Evolutionary conservation across 2,797 vertebrate species (phyloP), one percentile per base, ranked within the genome.

Genomic region (Eremophila alpestris): DNA sequence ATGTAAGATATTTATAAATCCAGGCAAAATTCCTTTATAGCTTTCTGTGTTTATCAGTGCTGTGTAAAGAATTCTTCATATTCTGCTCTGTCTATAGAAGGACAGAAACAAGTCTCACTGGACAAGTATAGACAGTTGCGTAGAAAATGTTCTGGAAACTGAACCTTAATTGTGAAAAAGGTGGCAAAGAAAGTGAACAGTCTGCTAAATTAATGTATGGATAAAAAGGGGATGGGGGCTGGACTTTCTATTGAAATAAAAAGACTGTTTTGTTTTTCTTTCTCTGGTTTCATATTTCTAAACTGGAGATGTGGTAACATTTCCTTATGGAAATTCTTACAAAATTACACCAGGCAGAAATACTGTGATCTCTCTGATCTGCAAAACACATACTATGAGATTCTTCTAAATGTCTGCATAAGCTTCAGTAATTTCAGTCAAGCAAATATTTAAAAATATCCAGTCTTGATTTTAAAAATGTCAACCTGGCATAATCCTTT

Each of bases 391-490:
- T 58, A 43, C 22, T 45, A 3, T 18, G 40, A 76, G 56, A 38
- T 41, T 76, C 11, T 73, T 83, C 32, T 56, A 60, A 82, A 68
- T 71, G 32, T 20, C 29, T 92, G 46, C 41, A 36, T 36, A 82
- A 84, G 29, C 19, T 64, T 51, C 68, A 52, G 59, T 27, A 68
- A 83, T 88, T 93, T 85, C 38, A 71, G 38, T 18, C 23, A 79
- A 71, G 55, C 3, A 5, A 60, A 82, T 76, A 67, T 92, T 90
- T 32, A 40, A 24, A 83, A 69, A 88, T 64, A n/a, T 32, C 29
- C 21, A 41, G 13, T 52, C 32, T 41, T 85, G 71, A 43, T 87
- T 85, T 93, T 36, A 52, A 76, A 89, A 92, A 92, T 73, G 2
- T 92, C 51, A 79, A 9, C 32, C 45, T 83, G 45, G 18, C 9